A percentile compares a stretch with the other conserved stretches of the same genome.
phyloP scores from a whole-genome alignment of 2,888 invertebrate genomes.

The Folsomia candida region DNA sequence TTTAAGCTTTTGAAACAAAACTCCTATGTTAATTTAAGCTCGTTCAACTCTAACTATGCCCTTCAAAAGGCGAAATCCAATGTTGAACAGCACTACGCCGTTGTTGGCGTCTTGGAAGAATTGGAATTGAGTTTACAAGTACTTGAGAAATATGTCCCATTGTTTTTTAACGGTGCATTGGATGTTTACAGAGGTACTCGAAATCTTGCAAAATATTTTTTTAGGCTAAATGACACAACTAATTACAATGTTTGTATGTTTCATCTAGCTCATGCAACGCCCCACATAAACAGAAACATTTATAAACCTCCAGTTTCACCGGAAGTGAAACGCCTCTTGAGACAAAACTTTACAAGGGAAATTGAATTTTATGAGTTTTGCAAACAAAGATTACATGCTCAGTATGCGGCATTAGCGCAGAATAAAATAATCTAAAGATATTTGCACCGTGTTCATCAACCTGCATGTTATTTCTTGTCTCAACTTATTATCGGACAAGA shows the following conservation, averaged over 20 bases:
- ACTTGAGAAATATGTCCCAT: slow-evolving; percentile 79
- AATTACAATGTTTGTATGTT: not conserved
- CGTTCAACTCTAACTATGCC: slow-evolving; percentile 79
- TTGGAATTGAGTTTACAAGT: slow-evolving; percentile 80
- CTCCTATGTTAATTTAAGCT: slow-evolving; percentile 60
- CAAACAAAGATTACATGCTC: slow-evolving; percentile 76
- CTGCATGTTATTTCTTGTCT: too few species aligned
- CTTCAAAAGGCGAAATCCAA: slow-evolving; percentile 79
- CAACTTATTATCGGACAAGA: too few species aligned
- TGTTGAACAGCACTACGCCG: slow-evolving; percentile 81
- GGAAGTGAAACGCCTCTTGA: slow-evolving; percentile 77
- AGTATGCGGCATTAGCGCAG: slow-evolving; percentile 63
- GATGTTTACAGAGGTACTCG: slow-evolving; percentile 72
- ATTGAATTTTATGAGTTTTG: slow-evolving; percentile 90
- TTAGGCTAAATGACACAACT: too few species aligned
- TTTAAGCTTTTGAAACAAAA: slow-evolving; percentile 8
- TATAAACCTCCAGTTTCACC: slow-evolving; percentile 86
- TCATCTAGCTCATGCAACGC: not conserved
- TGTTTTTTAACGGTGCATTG: slow-evolving; percentile 76
- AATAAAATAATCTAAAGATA: too few species aligned
- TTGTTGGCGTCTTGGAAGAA: slow-evolving; percentile 84
- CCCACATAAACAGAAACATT: slow-evolving; percentile 71
- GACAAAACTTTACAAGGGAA: slow-evolving; percentile 81
- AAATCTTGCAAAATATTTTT: too few species aligned
- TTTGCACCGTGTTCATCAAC: too few species aligned